Percentiles rank a stretch among this genome's conserved stretches.
Conservation (phyloP, 2,797 vertebrate species). For the Chloroceryle amazona region DNA sequence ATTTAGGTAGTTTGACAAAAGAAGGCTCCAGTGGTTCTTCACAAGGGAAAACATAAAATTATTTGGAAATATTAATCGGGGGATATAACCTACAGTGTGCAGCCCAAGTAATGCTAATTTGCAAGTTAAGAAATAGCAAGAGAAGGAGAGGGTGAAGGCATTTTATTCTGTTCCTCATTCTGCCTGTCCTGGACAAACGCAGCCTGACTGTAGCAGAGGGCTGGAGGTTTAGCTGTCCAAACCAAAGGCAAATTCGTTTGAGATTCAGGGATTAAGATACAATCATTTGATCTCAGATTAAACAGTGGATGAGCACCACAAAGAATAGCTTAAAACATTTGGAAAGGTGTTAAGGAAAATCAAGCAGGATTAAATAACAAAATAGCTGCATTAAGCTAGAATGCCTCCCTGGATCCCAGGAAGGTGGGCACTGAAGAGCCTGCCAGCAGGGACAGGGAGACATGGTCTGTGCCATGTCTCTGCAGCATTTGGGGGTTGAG, state of each 20-base stretch:
- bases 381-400: constrained; percentile 46
- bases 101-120: background rate
- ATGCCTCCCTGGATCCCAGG: background rate
- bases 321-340: constrained; percentile 61
- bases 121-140: background rate
- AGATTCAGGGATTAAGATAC: constrained; percentile 44
- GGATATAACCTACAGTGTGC: background rate
- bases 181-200: background rate
- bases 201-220: background rate
- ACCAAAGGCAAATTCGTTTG: constrained; percentile 21
- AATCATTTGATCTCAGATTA: constrained; percentile 48
- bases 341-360: constrained; percentile 57
- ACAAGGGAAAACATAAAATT: background rate
- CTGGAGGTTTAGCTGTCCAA: background rate
- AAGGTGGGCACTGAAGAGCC: background rate
- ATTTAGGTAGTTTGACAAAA: background rate
- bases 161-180: background rate
- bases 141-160: background rate
- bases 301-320: constrained; percentile 34
- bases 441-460: background rate
- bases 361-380: constrained; percentile 31
- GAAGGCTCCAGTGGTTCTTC: background rate
- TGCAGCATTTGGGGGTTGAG: background rate
- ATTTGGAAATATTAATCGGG: background rate
- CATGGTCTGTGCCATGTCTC: fast-evolving